Base-by-base conservation (phyloP, 2,888 invertebrate species). In the Acleris literana region DNA sequence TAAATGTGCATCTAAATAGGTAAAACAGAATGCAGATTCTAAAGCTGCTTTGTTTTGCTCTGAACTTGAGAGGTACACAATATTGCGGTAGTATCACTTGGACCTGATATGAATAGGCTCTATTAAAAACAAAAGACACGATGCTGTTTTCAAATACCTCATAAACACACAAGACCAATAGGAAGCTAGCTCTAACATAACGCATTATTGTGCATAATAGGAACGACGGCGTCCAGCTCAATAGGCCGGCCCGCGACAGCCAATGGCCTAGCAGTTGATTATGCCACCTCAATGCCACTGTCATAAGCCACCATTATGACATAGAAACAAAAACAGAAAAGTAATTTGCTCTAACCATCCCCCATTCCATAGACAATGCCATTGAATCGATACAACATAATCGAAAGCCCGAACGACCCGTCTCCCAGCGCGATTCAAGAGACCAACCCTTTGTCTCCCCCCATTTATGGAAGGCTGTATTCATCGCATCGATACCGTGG, bases 301-400 rank as follows among this genome's bases (percentile, higher is more conserved):
- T 74, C 75, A 75, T 72, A 72, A 77, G 73, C 77, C 74, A 80
- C 78, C 78, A 78, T 75, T 69, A 72, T 68, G 68, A 68, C 57
- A 44, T 64, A 73, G 71, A 74, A 76, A 78, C 77, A 86, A 87
- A 87, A 86, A 83, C 85, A 86, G 86, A 90, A 89, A 90, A 89
- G 90, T 91, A 91, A 92, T 92, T 91, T 92, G 90, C 90, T 86
- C 85, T 87, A 89, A 90, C 89, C 90, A 90, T 88, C 88, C 82
- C 86, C 90, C 87, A 88, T 90, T 86, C 86, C 84, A 75, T 60
- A 81, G 78, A 92, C 91, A 92, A 91, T 80, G 76, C 76, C 87
- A 80, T 88, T 87, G 87, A 89, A 90, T 90, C 91, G 89, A 92
- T 90, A 91, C 91, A 91, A 91, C 89, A 90, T 90, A 90, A 90